Conservation (phyloP, 2,888 invertebrate species). For the Tridacna crocea region DNA sequence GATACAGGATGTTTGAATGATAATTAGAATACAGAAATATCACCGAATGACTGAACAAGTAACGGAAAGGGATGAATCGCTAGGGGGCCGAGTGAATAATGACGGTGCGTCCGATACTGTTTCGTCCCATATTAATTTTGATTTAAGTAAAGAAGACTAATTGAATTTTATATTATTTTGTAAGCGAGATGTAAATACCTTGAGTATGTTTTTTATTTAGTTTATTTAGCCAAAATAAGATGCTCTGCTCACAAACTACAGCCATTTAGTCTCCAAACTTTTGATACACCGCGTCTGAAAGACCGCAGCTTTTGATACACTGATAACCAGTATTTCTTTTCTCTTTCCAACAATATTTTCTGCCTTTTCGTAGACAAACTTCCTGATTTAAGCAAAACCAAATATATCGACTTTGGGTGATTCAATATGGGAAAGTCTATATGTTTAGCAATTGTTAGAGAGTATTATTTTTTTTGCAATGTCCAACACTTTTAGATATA, state of each 20-base stretch:
- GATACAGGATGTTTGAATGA: not conserved
- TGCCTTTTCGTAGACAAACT: no score
- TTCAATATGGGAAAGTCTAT: no score
- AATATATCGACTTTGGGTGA: no score
- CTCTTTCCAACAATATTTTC: no score
- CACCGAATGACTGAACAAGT: not conserved
- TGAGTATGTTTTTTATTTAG: not conserved
- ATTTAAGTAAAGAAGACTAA: constrained; percentile 15
- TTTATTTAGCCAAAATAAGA: constrained; percentile 7
- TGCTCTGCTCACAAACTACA: not conserved
- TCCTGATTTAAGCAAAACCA: no score
- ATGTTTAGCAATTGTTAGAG: no score
- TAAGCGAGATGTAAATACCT: not conserved
- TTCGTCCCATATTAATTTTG: not conserved
- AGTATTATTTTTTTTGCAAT: no score
- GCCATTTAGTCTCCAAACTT: no score
- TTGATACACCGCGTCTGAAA: no score
- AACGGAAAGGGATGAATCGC: not conserved
- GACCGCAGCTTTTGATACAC: no score
- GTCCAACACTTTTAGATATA: no score
- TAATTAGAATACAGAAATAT: not conserved
- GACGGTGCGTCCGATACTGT: not conserved
- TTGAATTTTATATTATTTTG: constrained; percentile 7
- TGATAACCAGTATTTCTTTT: no score
- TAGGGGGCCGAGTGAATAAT: not conserved